A percentile compares a stretch with the other conserved stretches of the same genome.
phyloP scores from a whole-genome alignment of 2,888 invertebrate species.

The Parapristionchus giblindavisi region DNA sequence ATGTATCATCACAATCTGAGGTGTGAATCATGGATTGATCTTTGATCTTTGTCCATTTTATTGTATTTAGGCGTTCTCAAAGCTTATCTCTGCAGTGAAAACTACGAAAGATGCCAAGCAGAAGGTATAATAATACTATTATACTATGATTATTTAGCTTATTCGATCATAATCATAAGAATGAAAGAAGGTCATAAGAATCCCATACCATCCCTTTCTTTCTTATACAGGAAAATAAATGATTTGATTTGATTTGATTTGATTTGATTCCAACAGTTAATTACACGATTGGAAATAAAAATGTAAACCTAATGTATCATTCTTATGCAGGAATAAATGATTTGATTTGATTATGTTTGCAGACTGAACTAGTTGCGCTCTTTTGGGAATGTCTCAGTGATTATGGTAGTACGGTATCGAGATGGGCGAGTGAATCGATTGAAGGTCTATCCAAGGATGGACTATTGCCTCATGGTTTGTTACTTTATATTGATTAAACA shows the following conservation, averaged over 20 bases:
- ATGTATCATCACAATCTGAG: constrained; percentile 15
- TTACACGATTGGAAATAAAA: too few species aligned
- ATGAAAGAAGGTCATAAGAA: too few species aligned
- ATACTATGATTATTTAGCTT: background rate
- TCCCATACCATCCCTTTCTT: too few species aligned
- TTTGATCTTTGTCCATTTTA: background rate
- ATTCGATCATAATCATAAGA: too few species aligned
- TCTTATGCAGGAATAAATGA: too few species aligned
- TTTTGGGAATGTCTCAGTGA: constrained; percentile 23
- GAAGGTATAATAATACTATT: background rate
- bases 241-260: too few species aligned
- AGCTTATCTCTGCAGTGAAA: constrained; percentile 4
- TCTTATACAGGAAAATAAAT: too few species aligned
- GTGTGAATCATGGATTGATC: background rate
- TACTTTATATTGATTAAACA: background rate
- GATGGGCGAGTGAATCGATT: constrained; percentile 5
- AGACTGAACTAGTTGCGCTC: constrained; percentile 5
- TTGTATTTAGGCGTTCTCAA: constrained; percentile 18
- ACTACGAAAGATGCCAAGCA: constrained; percentile 15
- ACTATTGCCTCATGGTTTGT: constrained; percentile 1
- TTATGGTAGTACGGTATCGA: constrained; percentile 9
- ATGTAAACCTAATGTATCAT: too few species aligned
- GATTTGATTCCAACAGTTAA: too few species aligned
- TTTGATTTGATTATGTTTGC: too few species aligned
- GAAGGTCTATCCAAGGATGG: constrained; percentile 1